These are phyloP conservation scores for Microchrysa polita DNA, from an alignment of 2,888 invertebrate species.

Conservation along the genomic window DNA sequence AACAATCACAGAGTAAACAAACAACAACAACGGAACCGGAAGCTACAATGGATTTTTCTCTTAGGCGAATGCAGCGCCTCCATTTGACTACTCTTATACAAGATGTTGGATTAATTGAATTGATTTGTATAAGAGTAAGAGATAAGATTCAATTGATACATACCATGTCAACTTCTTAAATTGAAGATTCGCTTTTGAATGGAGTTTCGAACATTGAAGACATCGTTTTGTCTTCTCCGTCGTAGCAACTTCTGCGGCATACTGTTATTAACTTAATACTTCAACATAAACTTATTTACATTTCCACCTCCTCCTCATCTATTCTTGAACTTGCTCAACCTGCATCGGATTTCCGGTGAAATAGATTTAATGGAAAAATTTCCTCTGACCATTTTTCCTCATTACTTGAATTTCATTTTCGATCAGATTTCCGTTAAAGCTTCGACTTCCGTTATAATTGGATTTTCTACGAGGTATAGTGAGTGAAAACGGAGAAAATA, in stretches of 20 bases:
- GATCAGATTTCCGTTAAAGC: conserved; percentile 34
- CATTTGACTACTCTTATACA: neutral
- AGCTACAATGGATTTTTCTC: conserved; percentile 2
- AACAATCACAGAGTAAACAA: neutral
- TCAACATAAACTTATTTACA: neutral
- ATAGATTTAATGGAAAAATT: conserved; percentile 12
- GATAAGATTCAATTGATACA: too few species aligned
- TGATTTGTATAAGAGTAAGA: neutral
- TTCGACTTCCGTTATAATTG: neutral
- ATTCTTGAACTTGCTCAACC: neutral
- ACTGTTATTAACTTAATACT: too few species aligned
- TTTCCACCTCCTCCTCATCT: neutral
- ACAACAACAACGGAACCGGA: neutral
- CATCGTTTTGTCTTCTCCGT: too few species aligned
- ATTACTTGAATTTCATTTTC: conserved; percentile 9
- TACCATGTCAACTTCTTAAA: too few species aligned
- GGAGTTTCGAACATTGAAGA: too few species aligned
- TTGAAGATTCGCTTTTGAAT: too few species aligned
- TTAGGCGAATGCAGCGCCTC: conserved; percentile 21
- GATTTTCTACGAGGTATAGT: too few species aligned
- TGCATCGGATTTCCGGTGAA: conserved; percentile 33
- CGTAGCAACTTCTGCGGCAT: too few species aligned
- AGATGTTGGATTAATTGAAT: neutral
- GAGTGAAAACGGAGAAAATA: too few species aligned
- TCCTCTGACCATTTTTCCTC: conserved; percentile 11